phyloP scores from a whole-genome alignment of 2,888 invertebrate genomes.

The Entomobrya multifasciata region DNA sequence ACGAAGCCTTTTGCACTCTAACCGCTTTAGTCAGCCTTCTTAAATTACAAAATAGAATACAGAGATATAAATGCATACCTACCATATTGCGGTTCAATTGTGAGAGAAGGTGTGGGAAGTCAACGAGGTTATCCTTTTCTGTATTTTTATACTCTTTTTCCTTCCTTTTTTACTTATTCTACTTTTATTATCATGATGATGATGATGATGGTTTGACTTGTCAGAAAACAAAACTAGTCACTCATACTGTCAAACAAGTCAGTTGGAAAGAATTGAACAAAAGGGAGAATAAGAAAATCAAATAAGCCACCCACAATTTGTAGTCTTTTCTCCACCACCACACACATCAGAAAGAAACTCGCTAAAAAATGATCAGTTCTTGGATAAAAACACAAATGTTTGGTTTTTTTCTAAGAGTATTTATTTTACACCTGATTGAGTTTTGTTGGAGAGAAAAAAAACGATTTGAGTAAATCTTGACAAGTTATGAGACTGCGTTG shows the following conservation, averaged over 20 bases:
- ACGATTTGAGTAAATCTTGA: slow-evolving; percentile 46
- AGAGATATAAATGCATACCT: not conserved
- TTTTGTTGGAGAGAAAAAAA: slow-evolving; percentile 27
- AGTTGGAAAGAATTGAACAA: slow-evolving; percentile 33
- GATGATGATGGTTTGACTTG: slow-evolving; percentile 47
- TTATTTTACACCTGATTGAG: slow-evolving; percentile 41
- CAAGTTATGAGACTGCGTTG: slow-evolving; percentile 38
- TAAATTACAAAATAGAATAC: not conserved
- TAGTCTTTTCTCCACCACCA: not conserved
- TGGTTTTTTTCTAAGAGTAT: not conserved
- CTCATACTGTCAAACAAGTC: slow-evolving; percentile 63
- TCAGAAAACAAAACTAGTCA: slow-evolving; percentile 46
- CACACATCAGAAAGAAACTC: not conserved
- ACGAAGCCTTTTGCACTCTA: not conserved
- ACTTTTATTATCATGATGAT: slow-evolving; percentile 52
- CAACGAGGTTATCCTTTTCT: slow-evolving; percentile 39
- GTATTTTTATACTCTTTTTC: slow-evolving; percentile 13
- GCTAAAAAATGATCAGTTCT: not conserved
- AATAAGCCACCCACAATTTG: slow-evolving; percentile 44
- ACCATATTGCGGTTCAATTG: not conserved
- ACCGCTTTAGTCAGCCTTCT: not conserved
- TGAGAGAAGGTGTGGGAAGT: slow-evolving; percentile 32
- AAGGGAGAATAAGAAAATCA: slow-evolving; percentile 37
- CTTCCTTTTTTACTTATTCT: slow-evolving; percentile 53
- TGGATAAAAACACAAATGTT: slow-evolving; percentile 9